These are phyloP conservation scores for Salmo trutta DNA, from an alignment of 2,797 vertebrate genomes.

Conservation along the genomic window DNA sequence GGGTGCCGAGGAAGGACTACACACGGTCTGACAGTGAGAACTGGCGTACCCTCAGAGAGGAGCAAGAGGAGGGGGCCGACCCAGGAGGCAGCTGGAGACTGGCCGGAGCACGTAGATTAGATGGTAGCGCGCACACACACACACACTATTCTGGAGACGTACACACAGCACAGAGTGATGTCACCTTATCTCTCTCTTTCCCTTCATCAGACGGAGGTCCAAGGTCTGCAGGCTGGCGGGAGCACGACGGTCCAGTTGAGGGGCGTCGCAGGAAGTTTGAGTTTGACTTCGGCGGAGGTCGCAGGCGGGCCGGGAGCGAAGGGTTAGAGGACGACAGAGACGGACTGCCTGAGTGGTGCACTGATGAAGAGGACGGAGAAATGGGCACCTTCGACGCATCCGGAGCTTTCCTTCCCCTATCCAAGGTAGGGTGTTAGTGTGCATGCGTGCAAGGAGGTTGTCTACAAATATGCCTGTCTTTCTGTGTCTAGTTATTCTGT, in stretches of 20 bases:
- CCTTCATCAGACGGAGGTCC: constrained; percentile 77
- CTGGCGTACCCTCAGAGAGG: constrained; percentile 89
- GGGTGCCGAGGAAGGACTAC: constrained; percentile 82
- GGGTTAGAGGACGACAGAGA: constrained; percentile 87
- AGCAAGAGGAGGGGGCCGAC: constrained; percentile 77
- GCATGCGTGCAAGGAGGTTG: neutral
- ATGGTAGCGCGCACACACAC: constrained; percentile 62
- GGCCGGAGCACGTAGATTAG: constrained; percentile 72
- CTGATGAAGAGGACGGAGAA: constrained; percentile 89
- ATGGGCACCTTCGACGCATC: constrained; percentile 95
- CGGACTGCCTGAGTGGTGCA: constrained; percentile 91
- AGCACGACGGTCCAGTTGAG: constrained; percentile 75
- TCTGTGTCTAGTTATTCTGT: neutral
- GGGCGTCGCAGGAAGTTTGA: constrained; percentile 87
- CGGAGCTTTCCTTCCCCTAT: constrained; percentile 85
- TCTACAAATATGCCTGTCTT: neutral
- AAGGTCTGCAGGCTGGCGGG: constrained; percentile 91
- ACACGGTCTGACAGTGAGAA: constrained; percentile 93
- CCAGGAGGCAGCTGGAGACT: constrained; percentile 80
- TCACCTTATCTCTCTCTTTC: neutral
- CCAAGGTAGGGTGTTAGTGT: constrained; percentile 63
- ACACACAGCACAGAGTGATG: neutral
- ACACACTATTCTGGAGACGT: neutral
- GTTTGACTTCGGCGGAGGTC: constrained; percentile 83
- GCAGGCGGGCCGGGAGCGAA: constrained; percentile 79